phyloP scores from a whole-genome alignment of 2,113 vertebrate species.

The Axis porcinus region DNA sequence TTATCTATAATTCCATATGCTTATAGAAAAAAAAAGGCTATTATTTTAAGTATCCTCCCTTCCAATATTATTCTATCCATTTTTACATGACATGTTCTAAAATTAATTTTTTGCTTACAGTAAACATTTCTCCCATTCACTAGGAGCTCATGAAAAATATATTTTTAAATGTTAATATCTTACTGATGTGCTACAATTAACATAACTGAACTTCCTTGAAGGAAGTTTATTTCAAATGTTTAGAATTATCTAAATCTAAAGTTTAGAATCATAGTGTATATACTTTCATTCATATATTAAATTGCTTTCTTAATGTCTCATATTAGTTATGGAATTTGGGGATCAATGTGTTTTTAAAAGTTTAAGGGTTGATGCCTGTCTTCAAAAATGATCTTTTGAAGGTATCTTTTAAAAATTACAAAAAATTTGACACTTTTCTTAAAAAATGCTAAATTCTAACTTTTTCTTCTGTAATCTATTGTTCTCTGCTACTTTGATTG shows the following conservation, averaged over 20 bases:
- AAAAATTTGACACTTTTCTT: neutral
- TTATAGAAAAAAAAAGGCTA: neutral
- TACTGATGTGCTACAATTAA: neutral
- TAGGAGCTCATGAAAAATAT: neutral
- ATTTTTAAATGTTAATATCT: neutral
- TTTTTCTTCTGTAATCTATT: neutral
- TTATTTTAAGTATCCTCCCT: neutral
- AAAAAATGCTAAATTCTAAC: neutral
- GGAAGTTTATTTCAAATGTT: neutral
- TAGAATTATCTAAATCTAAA: neutral
- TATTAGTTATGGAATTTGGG: neutral
- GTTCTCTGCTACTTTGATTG: neutral
- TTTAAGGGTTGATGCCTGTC: neutral
- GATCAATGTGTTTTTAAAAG: neutral
- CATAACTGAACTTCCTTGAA: neutral
- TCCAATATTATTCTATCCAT: neutral
- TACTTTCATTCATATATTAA: neutral
- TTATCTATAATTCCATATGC: neutral
- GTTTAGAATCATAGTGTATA: neutral
- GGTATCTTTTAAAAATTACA: neutral
- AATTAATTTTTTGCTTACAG: neutral
- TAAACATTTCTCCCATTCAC: neutral
- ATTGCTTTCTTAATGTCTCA: neutral
- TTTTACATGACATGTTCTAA: neutral
- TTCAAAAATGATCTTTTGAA: neutral